phyloP scores from a whole-genome alignment of 2,888 invertebrate genomes.

The Ptilodon capucinus region DNA sequence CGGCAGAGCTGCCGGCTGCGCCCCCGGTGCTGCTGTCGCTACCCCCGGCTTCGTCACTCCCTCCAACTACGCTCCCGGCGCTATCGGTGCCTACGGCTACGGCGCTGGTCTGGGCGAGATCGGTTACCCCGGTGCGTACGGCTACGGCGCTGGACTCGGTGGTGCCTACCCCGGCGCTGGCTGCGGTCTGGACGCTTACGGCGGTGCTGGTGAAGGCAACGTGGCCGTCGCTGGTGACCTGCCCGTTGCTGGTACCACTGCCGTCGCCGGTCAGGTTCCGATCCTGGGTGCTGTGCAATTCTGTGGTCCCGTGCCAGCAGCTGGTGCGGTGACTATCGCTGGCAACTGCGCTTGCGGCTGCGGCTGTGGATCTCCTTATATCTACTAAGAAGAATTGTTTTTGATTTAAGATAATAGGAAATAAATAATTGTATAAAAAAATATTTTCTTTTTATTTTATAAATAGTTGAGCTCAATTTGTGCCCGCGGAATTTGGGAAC shows the following conservation, averaged over 20 bases:
- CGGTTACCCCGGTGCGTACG: slow-evolving; percentile 4
- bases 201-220: slow-evolving; percentile 39
- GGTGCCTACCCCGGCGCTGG: slow-evolving; percentile 8
- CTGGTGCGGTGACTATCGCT: slow-evolving; percentile 48
- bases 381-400: slow-evolving; percentile 9
- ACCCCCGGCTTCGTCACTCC: neutral
- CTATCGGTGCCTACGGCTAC: slow-evolving; percentile 2
- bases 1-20: slow-evolving; percentile 1
- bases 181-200: slow-evolving; percentile 25
- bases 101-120: slow-evolving; percentile 5
- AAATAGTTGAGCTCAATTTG: neutral
- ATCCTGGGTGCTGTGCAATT: slow-evolving; percentile 48
- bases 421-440: neutral
- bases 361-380: slow-evolving; percentile 10
- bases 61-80: neutral
- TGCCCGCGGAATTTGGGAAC: too few relatives aligned
- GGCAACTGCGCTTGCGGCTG: slow-evolving; percentile 49
- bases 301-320: slow-evolving; percentile 47
- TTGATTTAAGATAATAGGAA: neutral
- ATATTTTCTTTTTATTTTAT: neutral
- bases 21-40: slow-evolving; percentile 1
- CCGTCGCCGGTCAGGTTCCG: slow-evolving; percentile 45
- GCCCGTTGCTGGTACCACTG: slow-evolving; percentile 45
- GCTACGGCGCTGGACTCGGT: slow-evolving; percentile 10
- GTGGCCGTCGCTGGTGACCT: slow-evolving; percentile 44